A percentile compares a stretch with the other conserved stretches of the same genome.
These are phyloP conservation scores for Sciurus vulgaris DNA, from an alignment of 2,797 vertebrate genomes.

Conservation along the genomic window DNA sequence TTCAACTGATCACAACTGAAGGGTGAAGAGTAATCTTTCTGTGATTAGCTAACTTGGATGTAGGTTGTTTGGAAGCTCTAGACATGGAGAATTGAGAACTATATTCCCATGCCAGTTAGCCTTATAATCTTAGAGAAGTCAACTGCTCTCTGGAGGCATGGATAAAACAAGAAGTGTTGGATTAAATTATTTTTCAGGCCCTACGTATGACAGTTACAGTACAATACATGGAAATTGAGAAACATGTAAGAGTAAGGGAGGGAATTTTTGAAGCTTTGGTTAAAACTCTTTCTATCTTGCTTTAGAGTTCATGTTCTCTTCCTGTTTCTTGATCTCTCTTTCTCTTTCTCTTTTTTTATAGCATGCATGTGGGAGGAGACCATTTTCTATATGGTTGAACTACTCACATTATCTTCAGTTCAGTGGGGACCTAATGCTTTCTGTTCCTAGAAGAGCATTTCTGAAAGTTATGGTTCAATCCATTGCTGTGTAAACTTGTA, in stretches of 20 bases:
- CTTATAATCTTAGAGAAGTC: background rate
- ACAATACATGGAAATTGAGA: background rate
- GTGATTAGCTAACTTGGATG: background rate
- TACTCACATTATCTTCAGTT: background rate
- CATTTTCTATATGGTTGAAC: background rate
- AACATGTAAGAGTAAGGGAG: background rate
- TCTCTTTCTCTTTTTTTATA: background rate
- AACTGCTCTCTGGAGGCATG: background rate
- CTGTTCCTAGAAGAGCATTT: conserved; percentile 16
- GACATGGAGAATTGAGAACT: background rate
- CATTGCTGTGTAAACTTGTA: background rate
- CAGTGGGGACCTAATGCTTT: background rate
- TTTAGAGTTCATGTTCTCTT: background rate
- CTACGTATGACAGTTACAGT: background rate
- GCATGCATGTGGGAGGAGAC: background rate
- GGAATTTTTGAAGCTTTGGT: background rate
- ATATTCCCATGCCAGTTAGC: background rate
- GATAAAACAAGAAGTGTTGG: background rate
- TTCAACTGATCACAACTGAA: background rate
- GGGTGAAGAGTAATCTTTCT: background rate
- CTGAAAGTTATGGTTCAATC: background rate
- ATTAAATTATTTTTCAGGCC: background rate
- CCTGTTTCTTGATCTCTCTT: background rate
- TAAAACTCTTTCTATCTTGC: background rate
- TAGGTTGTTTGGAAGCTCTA: background rate